Percentiles rank a stretch among this genome's conserved stretches.
phyloP scores from a whole-genome alignment of 2,797 vertebrate species.

The Hoplostethus mediterraneus region DNA sequence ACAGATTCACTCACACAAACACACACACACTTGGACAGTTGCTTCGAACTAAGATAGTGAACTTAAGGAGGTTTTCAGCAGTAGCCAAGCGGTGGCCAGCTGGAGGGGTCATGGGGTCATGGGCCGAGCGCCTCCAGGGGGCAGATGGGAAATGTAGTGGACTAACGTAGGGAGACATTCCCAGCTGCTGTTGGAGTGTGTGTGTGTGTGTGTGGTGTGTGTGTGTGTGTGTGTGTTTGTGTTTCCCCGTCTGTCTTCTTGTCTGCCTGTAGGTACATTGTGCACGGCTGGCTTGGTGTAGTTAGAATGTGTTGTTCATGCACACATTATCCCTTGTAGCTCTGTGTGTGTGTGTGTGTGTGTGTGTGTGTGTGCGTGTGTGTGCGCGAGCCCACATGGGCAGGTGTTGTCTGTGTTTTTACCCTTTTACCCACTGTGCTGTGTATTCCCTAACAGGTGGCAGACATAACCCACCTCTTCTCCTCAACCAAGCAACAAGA shows the following conservation, averaged over 20 bases:
- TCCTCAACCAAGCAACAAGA: background rate
- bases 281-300: constrained; percentile 19
- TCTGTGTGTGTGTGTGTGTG: constrained; percentile 4
- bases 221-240: constrained; percentile 12
- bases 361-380: background rate
- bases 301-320: constrained; percentile 17
- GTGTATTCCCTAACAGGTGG: constrained; percentile 52
- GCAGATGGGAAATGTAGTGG: constrained; percentile 31
- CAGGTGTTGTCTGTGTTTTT: constrained; percentile 26
- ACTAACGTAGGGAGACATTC: constrained; percentile 17
- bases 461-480: constrained; percentile 29
- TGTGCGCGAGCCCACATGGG: background rate
- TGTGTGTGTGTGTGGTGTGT: constrained; percentile 9
- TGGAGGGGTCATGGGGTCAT: constrained; percentile 24
- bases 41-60: constrained; percentile 3
- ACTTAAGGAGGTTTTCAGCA: constrained; percentile 1
- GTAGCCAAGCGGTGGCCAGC: constrained; percentile 31
- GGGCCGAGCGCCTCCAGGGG: constrained; percentile 1
- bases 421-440: constrained; percentile 25
- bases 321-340: background rate
- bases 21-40: constrained; percentile 1
- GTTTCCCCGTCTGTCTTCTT: background rate
- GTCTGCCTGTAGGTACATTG: constrained; percentile 10
- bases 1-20: constrained; percentile 4
- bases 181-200: constrained; percentile 36